Percentiles rank a stretch among this genome's conserved stretches.
These are phyloP conservation scores for Odontomyia ornata DNA, from an alignment of 2,888 invertebrate species.

Conservation along the genomic window DNA sequence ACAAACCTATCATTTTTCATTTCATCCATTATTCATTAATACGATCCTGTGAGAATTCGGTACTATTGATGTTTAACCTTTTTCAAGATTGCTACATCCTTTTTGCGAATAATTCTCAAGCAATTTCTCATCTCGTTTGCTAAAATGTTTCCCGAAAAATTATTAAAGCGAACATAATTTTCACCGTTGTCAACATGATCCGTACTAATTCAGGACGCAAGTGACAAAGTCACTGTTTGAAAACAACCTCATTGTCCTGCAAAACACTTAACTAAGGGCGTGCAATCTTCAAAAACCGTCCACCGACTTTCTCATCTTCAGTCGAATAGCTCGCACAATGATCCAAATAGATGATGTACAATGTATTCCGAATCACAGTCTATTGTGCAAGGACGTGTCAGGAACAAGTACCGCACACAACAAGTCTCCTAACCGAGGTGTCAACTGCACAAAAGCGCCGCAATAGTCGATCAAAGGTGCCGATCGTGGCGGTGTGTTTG, in stretches of 20 bases:
- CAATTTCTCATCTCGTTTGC: slow-evolving; percentile 40
- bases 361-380: background rate
- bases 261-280: slow-evolving; percentile 37
- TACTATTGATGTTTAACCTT: slow-evolving; percentile 12
- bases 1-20: slow-evolving; percentile 17
- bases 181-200: slow-evolving; percentile 32
- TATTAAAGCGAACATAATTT: slow-evolving; percentile 26
- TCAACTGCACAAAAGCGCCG: slow-evolving; percentile 64
- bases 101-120: slow-evolving; percentile 25
- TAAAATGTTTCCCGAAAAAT: background rate
- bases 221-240: slow-evolving; percentile 46
- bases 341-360: background rate
- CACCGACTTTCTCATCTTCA: background rate
- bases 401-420: slow-evolving; percentile 30
- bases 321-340: background rate
- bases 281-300: slow-evolving; percentile 29
- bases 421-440: slow-evolving; percentile 57
- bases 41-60: slow-evolving; percentile 27
- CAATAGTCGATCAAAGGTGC: slow-evolving; percentile 59
- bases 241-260: slow-evolving; percentile 45
- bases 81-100: background rate
- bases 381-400: slow-evolving; percentile 42
- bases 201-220: background rate
- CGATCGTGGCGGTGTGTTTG: slow-evolving; percentile 62
- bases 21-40: slow-evolving; percentile 35